phyloP scores from a whole-genome alignment of 2,797 vertebrate species.

The Coilia nasus region DNA sequence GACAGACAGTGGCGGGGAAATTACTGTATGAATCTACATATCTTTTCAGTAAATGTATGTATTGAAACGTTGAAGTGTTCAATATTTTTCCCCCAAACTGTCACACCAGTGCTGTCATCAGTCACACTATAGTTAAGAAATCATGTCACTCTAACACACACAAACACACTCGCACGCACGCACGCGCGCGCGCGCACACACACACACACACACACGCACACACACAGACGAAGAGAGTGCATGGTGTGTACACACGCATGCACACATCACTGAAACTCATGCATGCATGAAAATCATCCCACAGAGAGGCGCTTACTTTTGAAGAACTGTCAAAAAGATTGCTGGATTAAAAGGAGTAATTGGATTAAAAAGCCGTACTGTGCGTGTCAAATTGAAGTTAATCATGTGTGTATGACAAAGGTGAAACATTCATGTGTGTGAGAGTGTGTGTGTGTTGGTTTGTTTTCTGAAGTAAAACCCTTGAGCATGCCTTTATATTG shows the following conservation, averaged over 20 bases:
- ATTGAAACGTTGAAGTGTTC: no score
- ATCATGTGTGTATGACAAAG: constrained; percentile 15
- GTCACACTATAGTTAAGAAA: not conserved
- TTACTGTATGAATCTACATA: no score
- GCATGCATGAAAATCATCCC: constrained; percentile 20
- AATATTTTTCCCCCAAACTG: no score
- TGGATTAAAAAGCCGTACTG: constrained; percentile 21
- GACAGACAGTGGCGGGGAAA: not conserved
- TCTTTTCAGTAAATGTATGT: no score
- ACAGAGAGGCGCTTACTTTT: constrained; percentile 3
- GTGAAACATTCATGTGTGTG: not conserved
- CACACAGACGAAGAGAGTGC: not conserved
- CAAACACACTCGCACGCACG: constrained; percentile 28
- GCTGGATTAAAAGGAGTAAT: constrained; percentile 26
- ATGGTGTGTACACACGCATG: not conserved
- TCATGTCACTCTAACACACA: not conserved
- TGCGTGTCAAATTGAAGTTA: constrained; percentile 30
- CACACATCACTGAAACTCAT: constrained; percentile 6
- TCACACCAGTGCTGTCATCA: not conserved
- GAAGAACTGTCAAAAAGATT: constrained; percentile 21
- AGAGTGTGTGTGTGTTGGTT: not conserved
- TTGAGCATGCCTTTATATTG: not conserved
- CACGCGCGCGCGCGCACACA: constrained; percentile 19
- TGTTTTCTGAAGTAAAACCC: not conserved
- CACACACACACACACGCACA: constrained; percentile 32